Evolutionary conservation across 2,888 invertebrate species (phyloP).

Genomic region (Ornithoptera alexandrae): DNA sequence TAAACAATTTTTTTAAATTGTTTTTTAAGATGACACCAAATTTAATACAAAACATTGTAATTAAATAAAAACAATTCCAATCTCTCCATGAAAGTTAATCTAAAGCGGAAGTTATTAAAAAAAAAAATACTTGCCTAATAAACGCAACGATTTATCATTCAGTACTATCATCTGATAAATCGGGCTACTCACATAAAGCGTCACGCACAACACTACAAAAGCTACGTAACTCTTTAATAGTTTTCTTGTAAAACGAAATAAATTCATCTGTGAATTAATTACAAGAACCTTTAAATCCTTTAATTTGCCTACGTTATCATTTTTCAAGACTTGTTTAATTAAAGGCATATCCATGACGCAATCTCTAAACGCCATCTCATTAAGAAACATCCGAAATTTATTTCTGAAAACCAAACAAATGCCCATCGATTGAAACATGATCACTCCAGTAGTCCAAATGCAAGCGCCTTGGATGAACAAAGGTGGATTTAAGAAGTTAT

Average conservation of each 20-base stretch:
- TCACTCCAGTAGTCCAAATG: constrained; percentile 66
- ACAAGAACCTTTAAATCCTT: constrained; percentile 54
- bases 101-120: background rate
- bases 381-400: constrained; percentile 53
- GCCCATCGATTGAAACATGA: constrained; percentile 61
- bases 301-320: constrained; percentile 40
- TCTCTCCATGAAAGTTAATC: no score
- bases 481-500: constrained; percentile 46
- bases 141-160: constrained; percentile 52
- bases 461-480: constrained; percentile 67
- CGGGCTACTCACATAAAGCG: constrained; percentile 59
- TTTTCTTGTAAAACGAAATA: constrained; percentile 51
- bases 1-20: no score
- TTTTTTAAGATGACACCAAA: no score
- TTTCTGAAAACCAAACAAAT: constrained; percentile 57
- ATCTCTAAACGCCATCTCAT: constrained; percentile 60
- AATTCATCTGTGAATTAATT: constrained; percentile 47
- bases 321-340: constrained; percentile 43
- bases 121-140: constrained; percentile 53
- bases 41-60: no score
- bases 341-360: constrained; percentile 57
- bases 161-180: constrained; percentile 55
- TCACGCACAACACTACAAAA: constrained; percentile 53
- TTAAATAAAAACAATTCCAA: no score
- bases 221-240: constrained; percentile 54